Conservation (phyloP, 1,140 invertebrate genomes). For the Polypedilum vanderplanki region DNA sequence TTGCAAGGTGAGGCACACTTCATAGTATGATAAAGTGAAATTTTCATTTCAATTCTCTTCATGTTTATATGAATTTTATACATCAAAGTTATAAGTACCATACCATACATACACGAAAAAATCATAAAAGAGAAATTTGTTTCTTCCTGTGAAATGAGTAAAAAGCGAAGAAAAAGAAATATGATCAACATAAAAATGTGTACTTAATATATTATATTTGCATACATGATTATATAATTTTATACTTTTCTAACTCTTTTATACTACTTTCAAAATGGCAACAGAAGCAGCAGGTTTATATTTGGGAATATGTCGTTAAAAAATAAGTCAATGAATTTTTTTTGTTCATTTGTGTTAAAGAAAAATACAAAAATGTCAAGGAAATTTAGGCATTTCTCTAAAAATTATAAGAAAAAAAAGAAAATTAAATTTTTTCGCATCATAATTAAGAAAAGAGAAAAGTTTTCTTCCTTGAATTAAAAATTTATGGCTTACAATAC, state of each 20-base stretch:
- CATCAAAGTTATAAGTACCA: constrained; percentile 13
- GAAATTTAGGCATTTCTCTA: too few relatives aligned
- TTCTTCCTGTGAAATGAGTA: background rate
- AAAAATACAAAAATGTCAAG: too few relatives aligned
- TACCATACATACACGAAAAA: background rate
- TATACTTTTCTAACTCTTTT: background rate
- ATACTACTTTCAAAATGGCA: background rate
- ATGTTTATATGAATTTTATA: background rate
- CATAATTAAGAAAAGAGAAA: too few relatives aligned
- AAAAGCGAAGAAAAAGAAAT: background rate
- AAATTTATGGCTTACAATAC: too few relatives aligned
- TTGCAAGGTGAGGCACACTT: background rate
- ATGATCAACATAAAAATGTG: constrained; percentile 24
- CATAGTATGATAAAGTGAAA: background rate
- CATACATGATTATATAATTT: constrained; percentile 23
- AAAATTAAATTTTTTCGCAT: too few relatives aligned
- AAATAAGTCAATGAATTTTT: too few relatives aligned
- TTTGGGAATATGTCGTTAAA: too few relatives aligned
- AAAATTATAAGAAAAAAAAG: too few relatives aligned
- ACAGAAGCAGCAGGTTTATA: too few relatives aligned
- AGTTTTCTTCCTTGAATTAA: too few relatives aligned
- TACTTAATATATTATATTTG: constrained; percentile 26
- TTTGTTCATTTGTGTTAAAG: too few relatives aligned
- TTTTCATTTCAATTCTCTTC: background rate
- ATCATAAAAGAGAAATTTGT: constrained; percentile 4